Evolutionary conservation across 2,888 invertebrate genomes (phyloP), one percentile per base, ranked within the genome.

Genomic region (Caenorhabditis macrosperma): DNA sequence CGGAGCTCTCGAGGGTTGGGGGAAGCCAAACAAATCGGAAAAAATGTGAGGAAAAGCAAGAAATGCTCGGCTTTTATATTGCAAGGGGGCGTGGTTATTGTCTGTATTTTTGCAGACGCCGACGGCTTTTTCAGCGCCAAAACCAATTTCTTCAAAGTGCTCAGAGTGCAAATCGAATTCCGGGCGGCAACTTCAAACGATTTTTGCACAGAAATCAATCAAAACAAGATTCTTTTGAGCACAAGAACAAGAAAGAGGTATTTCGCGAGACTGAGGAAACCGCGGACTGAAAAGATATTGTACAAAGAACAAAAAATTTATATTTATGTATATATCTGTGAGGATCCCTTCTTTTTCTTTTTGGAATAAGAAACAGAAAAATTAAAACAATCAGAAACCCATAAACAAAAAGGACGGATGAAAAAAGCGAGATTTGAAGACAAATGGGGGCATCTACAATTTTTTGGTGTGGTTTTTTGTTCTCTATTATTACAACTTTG

Each of bases 321-420:
- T 52, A 41, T 28, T 60, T 17, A 2, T 28, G 15, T 6, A 26
- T 26, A 50, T 20, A 7, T n/a, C 24, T 26, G 15, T 44, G 60
- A 69, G 54, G 30, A 69, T 69, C 69, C 69, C 69, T 48, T 22
- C 6, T 24, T 52, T 15, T 28, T 52, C 35, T 50, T 60, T 38
- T 33, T 26, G n/a, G n/a, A 38, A 38, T 15, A 38, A 38, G 12
- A 12, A 38, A 38, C 38, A 38, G 33, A 33, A 68, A 5, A 44
- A 46, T 69, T 69, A 69, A 69, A 69, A 69, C 69, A 69, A 61
- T 61, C 57, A 28, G 35, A 60, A 57, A 69, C 69, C 69, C 69
- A 69, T 69, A 60, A 26, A 22, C 10, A 59, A 67, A n/a, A 48
- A 69, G 35, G 22, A 60, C 48, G 69, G n/a, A 15, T 20, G 10